These are phyloP conservation scores for Drosophila tristis DNA, from an alignment of 1,140 invertebrate species.

Conservation along the genomic window DNA sequence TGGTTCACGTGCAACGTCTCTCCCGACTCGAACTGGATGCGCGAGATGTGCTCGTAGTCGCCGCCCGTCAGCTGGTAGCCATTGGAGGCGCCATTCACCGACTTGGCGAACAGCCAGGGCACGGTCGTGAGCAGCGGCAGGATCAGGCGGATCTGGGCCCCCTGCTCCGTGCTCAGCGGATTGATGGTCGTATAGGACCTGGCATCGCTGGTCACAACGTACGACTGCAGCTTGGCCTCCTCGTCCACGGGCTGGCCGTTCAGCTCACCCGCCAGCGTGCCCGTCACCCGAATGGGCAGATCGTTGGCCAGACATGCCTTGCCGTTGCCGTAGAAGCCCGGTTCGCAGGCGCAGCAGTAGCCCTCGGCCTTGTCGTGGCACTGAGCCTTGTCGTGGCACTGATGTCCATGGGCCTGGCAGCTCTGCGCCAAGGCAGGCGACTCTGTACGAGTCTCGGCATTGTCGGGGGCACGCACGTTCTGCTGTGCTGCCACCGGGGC, in stretches of 20 bases:
- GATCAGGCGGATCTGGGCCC: constrained; percentile 91
- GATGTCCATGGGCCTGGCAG: constrained; percentile 86
- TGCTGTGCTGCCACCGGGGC: constrained; percentile 87
- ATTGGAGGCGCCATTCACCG: constrained; percentile 89
- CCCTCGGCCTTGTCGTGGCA: constrained; percentile 93
- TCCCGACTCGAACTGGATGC: constrained; percentile 90
- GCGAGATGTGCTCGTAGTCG: constrained; percentile 91
- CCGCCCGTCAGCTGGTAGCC: constrained; percentile 94
- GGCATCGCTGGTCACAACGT: constrained; percentile 94
- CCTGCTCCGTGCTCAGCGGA: constrained; percentile 89
- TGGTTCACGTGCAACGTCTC: constrained; percentile 91
- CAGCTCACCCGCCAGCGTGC: constrained; percentile 91
- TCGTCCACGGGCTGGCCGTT: constrained; percentile 89
- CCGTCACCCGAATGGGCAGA: constrained; percentile 92
- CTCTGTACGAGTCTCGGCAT: constrained; percentile 84
- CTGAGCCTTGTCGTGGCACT: constrained; percentile 92
- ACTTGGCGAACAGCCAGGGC: constrained; percentile 96
- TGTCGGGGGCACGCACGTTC: constrained; percentile 89
- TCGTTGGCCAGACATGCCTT: constrained; percentile 93
- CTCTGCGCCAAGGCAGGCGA: constrained; percentile 83
- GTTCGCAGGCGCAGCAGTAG: constrained; percentile 94
- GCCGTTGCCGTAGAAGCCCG: constrained; percentile 95
- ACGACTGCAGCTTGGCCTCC: constrained; percentile 93
- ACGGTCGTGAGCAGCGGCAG: constrained; percentile 89
- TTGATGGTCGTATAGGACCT: constrained; percentile 96